A percentile compares a stretch with the other conserved stretches of the same genome.
Conservation (phyloP, 2,888 invertebrate species). For the Scrobipalpa atriplicella region DNA sequence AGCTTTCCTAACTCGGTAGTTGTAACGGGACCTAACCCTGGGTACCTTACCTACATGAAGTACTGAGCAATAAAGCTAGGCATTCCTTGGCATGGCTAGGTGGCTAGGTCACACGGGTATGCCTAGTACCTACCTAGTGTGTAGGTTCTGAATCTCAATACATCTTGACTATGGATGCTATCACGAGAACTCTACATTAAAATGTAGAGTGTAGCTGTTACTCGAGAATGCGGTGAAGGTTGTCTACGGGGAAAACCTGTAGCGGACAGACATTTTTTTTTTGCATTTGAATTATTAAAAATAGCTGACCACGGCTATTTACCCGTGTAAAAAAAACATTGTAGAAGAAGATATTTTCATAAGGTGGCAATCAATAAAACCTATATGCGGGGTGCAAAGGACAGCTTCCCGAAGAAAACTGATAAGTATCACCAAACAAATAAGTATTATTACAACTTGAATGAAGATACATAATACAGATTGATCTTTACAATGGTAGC, state of each 20-base stretch:
- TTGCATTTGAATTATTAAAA: no score
- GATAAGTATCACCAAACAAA: no score
- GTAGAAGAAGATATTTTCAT: no score
- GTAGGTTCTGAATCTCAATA: conserved; percentile 7
- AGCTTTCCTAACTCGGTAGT: conserved; percentile 35
- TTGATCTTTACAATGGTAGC: no score
- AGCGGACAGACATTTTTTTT: neutral
- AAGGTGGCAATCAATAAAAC: no score
- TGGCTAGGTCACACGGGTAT: conserved; percentile 7
- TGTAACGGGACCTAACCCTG: conserved; percentile 40
- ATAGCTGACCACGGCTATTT: no score
- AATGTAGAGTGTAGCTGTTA: conserved; percentile 7
- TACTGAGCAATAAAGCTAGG: conserved; percentile 21
- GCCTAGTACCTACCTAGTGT: neutral
- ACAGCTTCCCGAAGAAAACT: no score
- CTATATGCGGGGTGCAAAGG: no score
- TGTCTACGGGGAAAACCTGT: neutral
- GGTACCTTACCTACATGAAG: neutral
- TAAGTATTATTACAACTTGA: no score
- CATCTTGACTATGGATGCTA: conserved; percentile 19
- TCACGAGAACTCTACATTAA: conserved; percentile 10
- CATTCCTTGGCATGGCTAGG: conserved; percentile 1
- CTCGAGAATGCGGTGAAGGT: conserved; percentile 11
- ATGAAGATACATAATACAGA: no score
- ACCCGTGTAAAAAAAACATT: no score